Conservation (phyloP, 1,140 invertebrate genomes). For the Heliconius himera region DNA sequence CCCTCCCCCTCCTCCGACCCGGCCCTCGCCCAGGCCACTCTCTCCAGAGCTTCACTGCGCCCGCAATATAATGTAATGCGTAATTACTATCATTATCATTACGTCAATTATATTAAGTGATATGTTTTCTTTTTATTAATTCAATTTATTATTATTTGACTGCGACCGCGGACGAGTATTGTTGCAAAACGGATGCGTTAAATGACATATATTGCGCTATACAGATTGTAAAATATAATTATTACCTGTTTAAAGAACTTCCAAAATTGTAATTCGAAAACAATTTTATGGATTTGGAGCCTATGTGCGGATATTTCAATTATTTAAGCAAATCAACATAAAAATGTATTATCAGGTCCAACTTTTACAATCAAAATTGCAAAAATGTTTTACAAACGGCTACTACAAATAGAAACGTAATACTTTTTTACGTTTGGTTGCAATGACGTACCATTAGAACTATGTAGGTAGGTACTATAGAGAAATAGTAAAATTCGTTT, state of each 20-base stretch:
- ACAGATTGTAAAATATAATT: too few species aligned
- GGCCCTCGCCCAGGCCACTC: neutral
- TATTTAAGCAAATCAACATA: too few species aligned
- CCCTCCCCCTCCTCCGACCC: neutral
- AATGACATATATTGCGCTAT: neutral
- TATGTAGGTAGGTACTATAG: neutral
- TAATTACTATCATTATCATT: slow-evolving; percentile 23
- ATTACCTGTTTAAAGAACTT: neutral
- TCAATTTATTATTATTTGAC: neutral
- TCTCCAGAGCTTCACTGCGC: slow-evolving; percentile 9
- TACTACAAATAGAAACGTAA: neutral
- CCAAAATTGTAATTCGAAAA: neutral
- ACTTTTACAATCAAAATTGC: neutral
- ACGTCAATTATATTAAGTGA: slow-evolving; percentile 17
- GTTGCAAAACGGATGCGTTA: neutral
- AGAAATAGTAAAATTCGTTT: neutral
- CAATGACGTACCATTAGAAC: neutral
- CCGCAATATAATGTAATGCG: slow-evolving; percentile 10
- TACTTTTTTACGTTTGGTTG: neutral
- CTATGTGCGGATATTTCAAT: neutral
- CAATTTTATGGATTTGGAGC: neutral
- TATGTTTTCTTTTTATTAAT: slow-evolving; percentile 14
- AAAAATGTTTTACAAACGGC: neutral
- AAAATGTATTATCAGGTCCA: too few species aligned
- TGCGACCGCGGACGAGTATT: neutral